Evolutionary conservation across 2,888 invertebrate species (phyloP), one percentile per base, ranked within the genome.

Genomic region (Xylocampa areola): DNA sequence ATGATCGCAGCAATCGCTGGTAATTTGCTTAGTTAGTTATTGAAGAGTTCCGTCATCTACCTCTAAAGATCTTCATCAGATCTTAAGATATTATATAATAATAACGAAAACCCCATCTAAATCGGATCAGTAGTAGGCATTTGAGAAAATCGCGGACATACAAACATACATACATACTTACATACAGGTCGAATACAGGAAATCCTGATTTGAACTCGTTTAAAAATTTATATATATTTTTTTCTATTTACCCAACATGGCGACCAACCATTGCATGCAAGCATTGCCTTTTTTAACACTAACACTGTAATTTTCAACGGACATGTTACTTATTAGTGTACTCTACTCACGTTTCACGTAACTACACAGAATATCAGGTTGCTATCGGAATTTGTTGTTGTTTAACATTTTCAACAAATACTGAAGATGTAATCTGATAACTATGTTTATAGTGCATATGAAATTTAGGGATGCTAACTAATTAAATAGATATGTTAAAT

Each of bases 171-270:
- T n/a, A n/a, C n/a, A 25, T 8, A 7, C 5, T 25, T 25, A 7
- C 25, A 8, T 8, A 3, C 30, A n/a, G 11, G 4, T 11, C n/a
- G n/a, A n/a, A n/a, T n/a, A n/a, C n/a, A n/a, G n/a, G n/a, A n/a
- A n/a, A n/a, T n/a, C n/a, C n/a, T n/a, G n/a, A n/a, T n/a, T n/a
- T n/a, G n/a, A n/a, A 30, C 13, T 30, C 5, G 11, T 4, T n/a
- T 13, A 11, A 11, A 30, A 11, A 11, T 2, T 11, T 7, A 14
- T 13, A 14, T 11, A 10, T 14, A 1, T 5, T 5, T 2, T n/a
- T 14, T 2, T 2, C 25, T 40, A 40, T 25, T 27, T 66, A 63
- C 62, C 66, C 14, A 63, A 11, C 59, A 66, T 66, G 1, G 62
- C 59, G 13, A 63, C 59, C 14, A 66, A 27, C 43, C 49, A 63